Conservation (phyloP, 2,113 vertebrate species). For the Mugil cephalus region DNA sequence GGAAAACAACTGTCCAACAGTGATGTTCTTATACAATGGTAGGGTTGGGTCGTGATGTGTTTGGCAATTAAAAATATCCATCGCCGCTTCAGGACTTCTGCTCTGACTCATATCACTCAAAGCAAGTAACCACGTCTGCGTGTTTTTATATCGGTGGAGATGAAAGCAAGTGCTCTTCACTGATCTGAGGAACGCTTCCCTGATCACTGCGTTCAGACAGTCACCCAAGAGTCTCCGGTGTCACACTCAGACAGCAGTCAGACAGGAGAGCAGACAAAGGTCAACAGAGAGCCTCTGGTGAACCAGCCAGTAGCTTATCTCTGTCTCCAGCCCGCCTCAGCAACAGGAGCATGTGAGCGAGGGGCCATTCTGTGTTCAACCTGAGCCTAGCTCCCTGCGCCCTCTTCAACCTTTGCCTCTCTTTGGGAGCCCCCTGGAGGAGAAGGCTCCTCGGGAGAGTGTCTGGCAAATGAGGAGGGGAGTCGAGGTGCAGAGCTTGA, state of each 20-base stretch:
- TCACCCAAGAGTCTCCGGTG: conserved; percentile 54
- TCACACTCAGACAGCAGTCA: conserved; percentile 62
- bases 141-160: conserved; percentile 43
- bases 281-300: conserved; percentile 65
- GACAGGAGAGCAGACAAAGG: conserved; percentile 74
- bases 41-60: too few relatives aligned
- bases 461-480: conserved; percentile 55
- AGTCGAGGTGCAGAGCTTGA: conserved; percentile 73
- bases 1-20: too few relatives aligned
- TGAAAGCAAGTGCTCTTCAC: conserved; percentile 47
- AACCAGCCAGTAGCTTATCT: conserved; percentile 61
- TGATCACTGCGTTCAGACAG: conserved; percentile 62
- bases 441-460: conserved; percentile 54
- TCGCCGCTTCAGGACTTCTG: not conserved
- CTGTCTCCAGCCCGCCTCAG: conserved; percentile 56
- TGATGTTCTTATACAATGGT: too few relatives aligned
- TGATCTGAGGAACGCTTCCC: conserved; percentile 45
- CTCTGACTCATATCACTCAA: not conserved
- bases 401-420: conserved; percentile 68
- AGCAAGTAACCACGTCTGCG: conserved; percentile 13
- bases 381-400: conserved; percentile 50
- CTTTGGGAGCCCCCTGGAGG: conserved; percentile 59
- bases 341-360: conserved; percentile 51
- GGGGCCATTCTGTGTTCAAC: conserved; percentile 50
- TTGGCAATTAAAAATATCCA: not conserved